A percentile compares a stretch with the other conserved stretches of the same genome.
Conservation (phyloP, 2,113 vertebrate genomes). For the Sebastes schlegelii region DNA sequence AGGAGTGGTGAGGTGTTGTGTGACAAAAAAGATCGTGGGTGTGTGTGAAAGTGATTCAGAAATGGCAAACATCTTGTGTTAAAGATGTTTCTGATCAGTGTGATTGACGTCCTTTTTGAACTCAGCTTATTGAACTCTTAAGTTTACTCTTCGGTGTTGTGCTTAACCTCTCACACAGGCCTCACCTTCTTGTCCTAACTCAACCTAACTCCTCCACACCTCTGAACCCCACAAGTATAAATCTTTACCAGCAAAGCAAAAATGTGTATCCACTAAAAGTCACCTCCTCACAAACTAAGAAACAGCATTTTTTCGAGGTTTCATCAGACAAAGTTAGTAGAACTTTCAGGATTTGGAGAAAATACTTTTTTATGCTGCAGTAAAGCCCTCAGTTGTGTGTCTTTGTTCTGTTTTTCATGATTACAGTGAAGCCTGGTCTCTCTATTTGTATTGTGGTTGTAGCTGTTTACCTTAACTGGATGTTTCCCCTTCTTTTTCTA, state of each 20-base stretch:
- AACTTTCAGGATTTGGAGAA: constrained; percentile 28
- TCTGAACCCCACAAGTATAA: constrained; percentile 56
- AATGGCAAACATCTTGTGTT: constrained; percentile 21
- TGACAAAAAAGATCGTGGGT: constrained; percentile 20
- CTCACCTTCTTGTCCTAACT: constrained; percentile 62
- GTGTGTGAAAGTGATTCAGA: constrained; percentile 8
- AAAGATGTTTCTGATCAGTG: constrained; percentile 63
- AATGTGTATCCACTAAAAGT: constrained; percentile 20
- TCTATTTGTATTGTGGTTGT: constrained; percentile 58
- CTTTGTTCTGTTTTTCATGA: constrained; percentile 37
- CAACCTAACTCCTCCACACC: constrained; percentile 52
- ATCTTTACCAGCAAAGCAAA: constrained; percentile 50
- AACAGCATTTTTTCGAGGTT: constrained; percentile 22
- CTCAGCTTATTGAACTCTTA: constrained; percentile 30
- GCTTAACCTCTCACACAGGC: constrained; percentile 65
- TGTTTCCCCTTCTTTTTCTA: constrained; percentile 37
- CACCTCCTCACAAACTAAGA: constrained; percentile 6
- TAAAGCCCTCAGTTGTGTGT: constrained; percentile 27
- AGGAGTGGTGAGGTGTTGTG: constrained; percentile 9
- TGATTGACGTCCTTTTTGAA: constrained; percentile 58
- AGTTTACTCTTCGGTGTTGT: constrained; percentile 35
- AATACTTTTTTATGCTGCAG: constrained; percentile 18
- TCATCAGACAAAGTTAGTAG: constrained; percentile 18
- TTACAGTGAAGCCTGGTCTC: constrained; percentile 44
- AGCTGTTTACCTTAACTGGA: constrained; percentile 55